phyloP scores from a whole-genome alignment of 92 coral and sea anemone genomes.

The Epizoanthus illoricatus region DNA sequence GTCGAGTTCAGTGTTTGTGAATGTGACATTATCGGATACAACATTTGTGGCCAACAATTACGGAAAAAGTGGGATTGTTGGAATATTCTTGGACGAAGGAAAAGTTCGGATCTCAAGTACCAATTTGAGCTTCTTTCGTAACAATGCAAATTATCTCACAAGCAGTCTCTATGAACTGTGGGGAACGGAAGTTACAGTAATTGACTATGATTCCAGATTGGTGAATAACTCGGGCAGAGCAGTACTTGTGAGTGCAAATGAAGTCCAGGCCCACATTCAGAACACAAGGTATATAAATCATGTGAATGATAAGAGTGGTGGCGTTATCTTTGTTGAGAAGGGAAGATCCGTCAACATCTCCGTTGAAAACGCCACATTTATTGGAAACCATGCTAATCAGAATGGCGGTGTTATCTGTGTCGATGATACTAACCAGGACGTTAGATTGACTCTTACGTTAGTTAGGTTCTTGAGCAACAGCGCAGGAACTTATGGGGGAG shows the following conservation, averaged over 20 bases:
- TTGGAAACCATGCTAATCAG: constrained; percentile 14
- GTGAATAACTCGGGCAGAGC: constrained; percentile 10
- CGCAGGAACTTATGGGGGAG: constrained; percentile 1
- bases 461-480: constrained; percentile 1
- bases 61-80: constrained; percentile 8
- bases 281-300: not conserved
- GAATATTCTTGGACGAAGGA: constrained; percentile 18
- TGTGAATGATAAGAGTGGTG: not conserved
- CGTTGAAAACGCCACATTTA: not conserved
- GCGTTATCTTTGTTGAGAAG: constrained; percentile 20
- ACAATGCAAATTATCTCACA: constrained; percentile 6
- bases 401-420: constrained; percentile 24
- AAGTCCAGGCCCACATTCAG: not conserved
- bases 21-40: constrained; percentile 10
- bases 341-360: not conserved
- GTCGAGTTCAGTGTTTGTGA: not conserved
- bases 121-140: not conserved
- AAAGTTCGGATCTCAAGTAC: not conserved
- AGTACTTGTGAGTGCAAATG: not conserved
- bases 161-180: constrained; percentile 16
- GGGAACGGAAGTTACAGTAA: not conserved
- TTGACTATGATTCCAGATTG: not conserved
- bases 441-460: constrained; percentile 2
- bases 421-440: constrained; percentile 10
- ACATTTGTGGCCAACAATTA: not conserved